Conservation (phyloP, 2,888 invertebrate species). For the Lasioglossum lativentre region DNA sequence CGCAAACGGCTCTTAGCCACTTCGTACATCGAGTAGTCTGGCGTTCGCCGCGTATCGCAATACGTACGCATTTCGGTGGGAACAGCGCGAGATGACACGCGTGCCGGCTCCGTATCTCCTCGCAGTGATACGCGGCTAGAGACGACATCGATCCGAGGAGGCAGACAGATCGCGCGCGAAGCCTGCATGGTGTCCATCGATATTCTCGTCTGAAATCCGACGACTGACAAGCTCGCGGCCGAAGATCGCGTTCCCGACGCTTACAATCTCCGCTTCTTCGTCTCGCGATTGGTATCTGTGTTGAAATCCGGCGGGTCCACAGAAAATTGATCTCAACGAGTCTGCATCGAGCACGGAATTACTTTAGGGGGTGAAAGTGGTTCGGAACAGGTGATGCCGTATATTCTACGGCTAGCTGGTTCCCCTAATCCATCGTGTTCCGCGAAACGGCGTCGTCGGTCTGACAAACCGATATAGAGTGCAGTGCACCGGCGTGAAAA, state of each 20-base stretch:
- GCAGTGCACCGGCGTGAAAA: constrained; percentile 66
- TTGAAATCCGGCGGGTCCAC: background rate
- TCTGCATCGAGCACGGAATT: background rate
- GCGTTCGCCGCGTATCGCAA: constrained; percentile 82
- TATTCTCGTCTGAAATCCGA: background rate
- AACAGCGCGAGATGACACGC: constrained; percentile 44
- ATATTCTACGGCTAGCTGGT: background rate
- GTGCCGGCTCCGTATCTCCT: background rate
- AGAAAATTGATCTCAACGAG: background rate
- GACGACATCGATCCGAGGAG: constrained; percentile 1
- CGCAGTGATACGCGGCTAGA: constrained; percentile 32
- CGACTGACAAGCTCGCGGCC: background rate
- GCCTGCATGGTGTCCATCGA: background rate
- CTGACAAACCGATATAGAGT: constrained; percentile 50
- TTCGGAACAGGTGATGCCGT: constrained; percentile 16
- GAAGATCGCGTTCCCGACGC: background rate
- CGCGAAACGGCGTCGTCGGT: constrained; percentile 6
- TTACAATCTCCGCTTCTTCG: background rate
- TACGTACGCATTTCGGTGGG: constrained; percentile 77
- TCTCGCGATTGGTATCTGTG: background rate
- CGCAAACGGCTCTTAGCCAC: constrained; percentile 82
- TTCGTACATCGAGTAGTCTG: constrained; percentile 82
- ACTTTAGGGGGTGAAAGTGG: constrained; percentile 2
- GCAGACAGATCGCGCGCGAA: background rate
- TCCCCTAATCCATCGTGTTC: constrained; percentile 15